Evolutionary conservation across 2,113 vertebrate genomes (phyloP).

Genomic region (Cheirogaleus medius): DNA sequence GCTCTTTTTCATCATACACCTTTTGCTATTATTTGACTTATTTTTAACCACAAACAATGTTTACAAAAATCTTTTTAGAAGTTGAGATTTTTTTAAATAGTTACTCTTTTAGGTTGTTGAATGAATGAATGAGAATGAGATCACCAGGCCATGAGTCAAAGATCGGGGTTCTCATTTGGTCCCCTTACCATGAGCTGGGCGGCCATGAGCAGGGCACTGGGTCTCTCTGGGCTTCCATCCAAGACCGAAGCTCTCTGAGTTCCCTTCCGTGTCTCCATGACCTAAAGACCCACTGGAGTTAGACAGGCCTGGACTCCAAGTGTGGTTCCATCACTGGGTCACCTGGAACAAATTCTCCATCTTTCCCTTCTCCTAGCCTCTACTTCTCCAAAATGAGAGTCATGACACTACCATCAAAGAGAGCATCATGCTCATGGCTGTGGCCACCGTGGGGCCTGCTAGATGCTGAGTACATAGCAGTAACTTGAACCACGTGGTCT

Average conservation of each 20-base stretch:
- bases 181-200: background rate
- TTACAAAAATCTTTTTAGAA: background rate
- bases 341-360: background rate
- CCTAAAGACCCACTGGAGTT: background rate
- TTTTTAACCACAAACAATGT: background rate
- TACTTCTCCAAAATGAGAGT: background rate
- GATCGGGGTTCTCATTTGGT: background rate
- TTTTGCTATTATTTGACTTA: constrained; percentile 35
- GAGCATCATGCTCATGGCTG: background rate
- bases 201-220: too few species aligned
- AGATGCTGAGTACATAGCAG: background rate
- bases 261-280: background rate
- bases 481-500: background rate
- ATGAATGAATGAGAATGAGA: background rate
- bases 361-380: background rate
- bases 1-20: background rate
- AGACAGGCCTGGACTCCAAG: background rate
- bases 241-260: background rate
- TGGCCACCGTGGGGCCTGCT: background rate
- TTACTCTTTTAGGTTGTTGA: background rate
- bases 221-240: background rate
- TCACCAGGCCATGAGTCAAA: background rate
- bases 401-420: background rate
- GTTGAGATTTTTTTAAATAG: background rate
- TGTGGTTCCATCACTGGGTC: background rate